Base-by-base conservation (phyloP, 2,113 vertebrate genomes). In the Erinaceus europaeus region DNA sequence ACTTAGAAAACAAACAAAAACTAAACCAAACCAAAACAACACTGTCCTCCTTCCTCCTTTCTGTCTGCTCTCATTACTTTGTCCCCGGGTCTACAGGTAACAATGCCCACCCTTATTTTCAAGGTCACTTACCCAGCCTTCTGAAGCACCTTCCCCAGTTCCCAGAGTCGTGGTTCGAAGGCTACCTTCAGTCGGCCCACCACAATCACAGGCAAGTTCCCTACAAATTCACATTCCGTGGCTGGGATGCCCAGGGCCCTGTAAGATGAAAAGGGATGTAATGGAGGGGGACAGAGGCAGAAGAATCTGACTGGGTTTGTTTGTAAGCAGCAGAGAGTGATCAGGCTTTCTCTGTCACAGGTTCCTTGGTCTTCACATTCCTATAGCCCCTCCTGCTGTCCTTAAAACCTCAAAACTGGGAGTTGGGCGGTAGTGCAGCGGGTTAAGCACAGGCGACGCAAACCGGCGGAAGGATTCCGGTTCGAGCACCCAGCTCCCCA, bases 211-310 rank as follows among this genome's bases (percentile, higher is more conserved):
- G 98, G 98, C 68, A 98, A 91, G 15, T 96, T 95, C 1, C 97
- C 98, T 71, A 98, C 97, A 96, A 98, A 97, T 94, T 98, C 97
- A 15, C 98, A 97, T 27, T 98, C 97, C 0, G 98, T 99, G 48
- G 98, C 97, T 9, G 98, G 98, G 78, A 98, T 69, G 20, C 96
- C 96, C 11, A 98, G 93, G 13, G 96, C 97, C 82, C 98, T 98
- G 40, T 0, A 40, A 67, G 59, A 84, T 18, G 46, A 59, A 90
- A 59, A 59, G 5, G 25, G 18, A 74, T 18, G 50, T 50, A 42
- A 46, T 15, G 38, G n/a, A 59, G 29, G 13, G 17, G 42, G 1
- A 18, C 29, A 3, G 48, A 50, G 46, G 29, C 29, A 79, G 67
- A 68, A 36, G 23, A 67, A 6, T 48, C 17, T 48, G 9, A 46